A percentile compares a stretch with the other conserved stretches of the same genome.
These are phyloP conservation scores for Troglohyphantes excavatus DNA, from an alignment of 2,888 invertebrate genomes.

Conservation along the genomic window DNA sequence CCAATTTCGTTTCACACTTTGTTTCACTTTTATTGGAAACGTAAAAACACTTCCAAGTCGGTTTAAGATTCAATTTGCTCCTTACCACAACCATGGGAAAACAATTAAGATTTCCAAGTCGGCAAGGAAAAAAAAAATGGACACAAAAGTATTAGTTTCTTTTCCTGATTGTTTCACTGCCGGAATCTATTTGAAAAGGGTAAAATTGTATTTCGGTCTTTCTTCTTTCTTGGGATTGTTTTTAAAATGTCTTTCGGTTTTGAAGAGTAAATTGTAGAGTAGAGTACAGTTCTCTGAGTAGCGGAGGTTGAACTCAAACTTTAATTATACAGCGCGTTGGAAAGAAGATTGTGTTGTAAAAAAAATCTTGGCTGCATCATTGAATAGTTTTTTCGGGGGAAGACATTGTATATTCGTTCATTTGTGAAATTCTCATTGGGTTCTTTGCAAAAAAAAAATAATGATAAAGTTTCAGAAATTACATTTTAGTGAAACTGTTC, in stretches of 20 bases:
- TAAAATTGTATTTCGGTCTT: conserved; percentile 42
- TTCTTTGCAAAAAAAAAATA: not conserved
- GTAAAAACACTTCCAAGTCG: conserved; percentile 43
- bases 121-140: not conserved
- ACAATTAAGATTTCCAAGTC: conserved; percentile 54
- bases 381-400: not conserved
- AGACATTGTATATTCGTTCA: not conserved
- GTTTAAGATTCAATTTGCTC: conserved; percentile 63
- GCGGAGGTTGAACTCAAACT: conserved; percentile 28
- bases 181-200: conserved; percentile 45
- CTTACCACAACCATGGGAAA: conserved; percentile 36
- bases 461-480: not conserved
- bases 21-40: conserved; percentile 44
- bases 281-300: conserved; percentile 28
- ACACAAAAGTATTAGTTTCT: conserved; percentile 33
- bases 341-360: conserved; percentile 8
- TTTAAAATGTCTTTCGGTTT: conserved; percentile 52
- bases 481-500: not conserved
- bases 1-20: conserved; percentile 53
- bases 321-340: conserved; percentile 49
- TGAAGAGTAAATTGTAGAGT: conserved; percentile 61
- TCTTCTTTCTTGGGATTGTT: conserved; percentile 33
- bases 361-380: not conserved
- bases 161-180: conserved; percentile 41
- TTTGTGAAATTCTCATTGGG: not conserved